phyloP scores from a whole-genome alignment of 2,113 vertebrate genomes.

The Alligator sinensis region DNA sequence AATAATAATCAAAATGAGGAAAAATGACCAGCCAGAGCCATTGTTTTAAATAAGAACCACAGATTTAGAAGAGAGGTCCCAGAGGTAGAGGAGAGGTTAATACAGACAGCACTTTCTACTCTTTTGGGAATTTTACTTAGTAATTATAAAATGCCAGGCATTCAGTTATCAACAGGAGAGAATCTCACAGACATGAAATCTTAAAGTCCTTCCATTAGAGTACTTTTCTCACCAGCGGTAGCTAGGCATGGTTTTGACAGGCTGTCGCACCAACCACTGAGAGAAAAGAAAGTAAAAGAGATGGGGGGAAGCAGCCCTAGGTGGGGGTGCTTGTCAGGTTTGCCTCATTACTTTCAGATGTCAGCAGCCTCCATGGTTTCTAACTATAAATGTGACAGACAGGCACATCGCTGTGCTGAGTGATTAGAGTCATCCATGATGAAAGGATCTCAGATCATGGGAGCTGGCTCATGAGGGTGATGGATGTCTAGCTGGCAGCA shows the following conservation, averaged over 20 bases:
- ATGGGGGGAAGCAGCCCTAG: constrained; percentile 39
- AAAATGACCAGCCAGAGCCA: not conserved
- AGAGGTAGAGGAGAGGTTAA: not conserved
- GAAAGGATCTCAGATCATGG: constrained; percentile 61
- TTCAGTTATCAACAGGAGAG: not conserved
- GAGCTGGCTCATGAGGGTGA: not conserved
- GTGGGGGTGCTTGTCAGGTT: constrained; percentile 61
- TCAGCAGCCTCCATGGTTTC: constrained; percentile 71
- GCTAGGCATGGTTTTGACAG: not conserved
- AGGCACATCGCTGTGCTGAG: constrained; percentile 56
- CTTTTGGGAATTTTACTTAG: not conserved
- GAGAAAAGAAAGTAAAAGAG: constrained; percentile 39
- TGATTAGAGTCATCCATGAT: constrained; percentile 59
- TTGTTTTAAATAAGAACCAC: not conserved
- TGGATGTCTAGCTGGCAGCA: constrained; percentile 49
- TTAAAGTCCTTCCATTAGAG: not conserved
- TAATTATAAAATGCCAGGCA: not conserved
- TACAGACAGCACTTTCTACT: not conserved
- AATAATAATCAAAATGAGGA: not conserved
- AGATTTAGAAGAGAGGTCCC: not conserved
- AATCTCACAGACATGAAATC: not conserved
- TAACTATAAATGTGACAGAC: constrained; percentile 74
- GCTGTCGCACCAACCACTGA: not conserved
- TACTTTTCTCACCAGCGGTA: not conserved
- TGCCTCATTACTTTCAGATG: constrained; percentile 71